Percentiles rank a stretch among this genome's conserved stretches.
These are phyloP conservation scores for Chrysina gloriosa DNA, from an alignment of 2,888 invertebrate genomes.

Conservation along the genomic window DNA sequence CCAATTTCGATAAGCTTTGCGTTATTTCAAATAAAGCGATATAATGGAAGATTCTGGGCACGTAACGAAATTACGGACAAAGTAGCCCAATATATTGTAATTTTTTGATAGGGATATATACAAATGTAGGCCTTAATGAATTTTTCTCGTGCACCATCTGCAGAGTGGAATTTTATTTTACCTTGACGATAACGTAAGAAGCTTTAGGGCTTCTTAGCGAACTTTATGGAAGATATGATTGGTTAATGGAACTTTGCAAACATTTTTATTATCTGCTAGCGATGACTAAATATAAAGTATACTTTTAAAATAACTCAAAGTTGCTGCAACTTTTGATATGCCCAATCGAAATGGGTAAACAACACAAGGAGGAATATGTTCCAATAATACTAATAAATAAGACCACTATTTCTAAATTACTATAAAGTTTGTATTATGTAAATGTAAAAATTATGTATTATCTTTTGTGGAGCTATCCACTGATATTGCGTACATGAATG, in stretches of 20 bases:
- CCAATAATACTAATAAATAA: too few species aligned
- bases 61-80: background rate
- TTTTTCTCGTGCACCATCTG: conserved; percentile 9
- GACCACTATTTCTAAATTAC: too few species aligned
- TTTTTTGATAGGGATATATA: background rate
- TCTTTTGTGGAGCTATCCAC: too few species aligned
- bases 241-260: conserved; percentile 9
- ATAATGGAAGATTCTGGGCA: too few species aligned
- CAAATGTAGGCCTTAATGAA: conserved; percentile 3
- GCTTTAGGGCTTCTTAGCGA: background rate
- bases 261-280: background rate
- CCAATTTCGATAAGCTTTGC: too few species aligned
- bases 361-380: too few species aligned
- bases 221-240: conserved; percentile 8
- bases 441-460: too few species aligned
- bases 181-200: conserved; percentile 1
- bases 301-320: background rate
- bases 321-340: too few species aligned
- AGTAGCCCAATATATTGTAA: background rate
- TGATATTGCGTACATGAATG: too few species aligned
- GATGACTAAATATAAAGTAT: background rate
- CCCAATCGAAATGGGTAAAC: too few species aligned
- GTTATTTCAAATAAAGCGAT: too few species aligned
- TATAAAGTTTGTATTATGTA: too few species aligned
- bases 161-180: background rate